Conservation (phyloP, 2,888 invertebrate genomes). For the Cryptus viduatorius region DNA sequence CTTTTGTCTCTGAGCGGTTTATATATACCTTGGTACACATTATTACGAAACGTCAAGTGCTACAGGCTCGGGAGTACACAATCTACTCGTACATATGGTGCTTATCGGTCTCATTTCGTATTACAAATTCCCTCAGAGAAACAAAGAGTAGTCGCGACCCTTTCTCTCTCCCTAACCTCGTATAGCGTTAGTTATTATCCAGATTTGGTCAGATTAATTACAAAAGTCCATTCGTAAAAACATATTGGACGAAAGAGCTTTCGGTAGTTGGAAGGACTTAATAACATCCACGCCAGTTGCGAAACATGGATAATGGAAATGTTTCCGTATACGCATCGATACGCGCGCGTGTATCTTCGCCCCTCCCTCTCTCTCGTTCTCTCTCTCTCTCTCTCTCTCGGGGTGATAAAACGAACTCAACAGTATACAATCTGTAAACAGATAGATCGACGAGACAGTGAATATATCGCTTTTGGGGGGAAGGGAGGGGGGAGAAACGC, state of each 20-base stretch:
- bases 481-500: neutral
- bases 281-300: neutral
- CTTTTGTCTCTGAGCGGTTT: neutral
- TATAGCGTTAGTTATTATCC: constrained; percentile 4
- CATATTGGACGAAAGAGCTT: constrained; percentile 3
- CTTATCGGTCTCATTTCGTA: constrained; percentile 5
- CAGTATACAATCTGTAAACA: constrained; percentile 41
- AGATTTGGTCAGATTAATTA: constrained; percentile 40
- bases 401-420: constrained; percentile 10
- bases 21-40: constrained; percentile 29
- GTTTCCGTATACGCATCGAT: constrained; percentile 2
- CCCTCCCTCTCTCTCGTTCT: neutral
- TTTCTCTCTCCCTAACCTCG: neutral
- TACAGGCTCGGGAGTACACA: neutral
- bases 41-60: constrained; percentile 36
- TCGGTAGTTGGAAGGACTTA: constrained; percentile 1
- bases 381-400: too few species aligned
- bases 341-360: neutral
- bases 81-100: neutral
- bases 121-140: neutral
- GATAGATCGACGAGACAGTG: constrained; percentile 50
- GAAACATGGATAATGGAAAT: constrained; percentile 20
- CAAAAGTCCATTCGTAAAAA: constrained; percentile 18
- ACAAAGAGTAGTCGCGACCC: neutral
- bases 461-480: constrained; percentile 45